Evolutionary conservation across 2,797 vertebrate species (phyloP).

Genomic region (Nyctalus aviator): DNA sequence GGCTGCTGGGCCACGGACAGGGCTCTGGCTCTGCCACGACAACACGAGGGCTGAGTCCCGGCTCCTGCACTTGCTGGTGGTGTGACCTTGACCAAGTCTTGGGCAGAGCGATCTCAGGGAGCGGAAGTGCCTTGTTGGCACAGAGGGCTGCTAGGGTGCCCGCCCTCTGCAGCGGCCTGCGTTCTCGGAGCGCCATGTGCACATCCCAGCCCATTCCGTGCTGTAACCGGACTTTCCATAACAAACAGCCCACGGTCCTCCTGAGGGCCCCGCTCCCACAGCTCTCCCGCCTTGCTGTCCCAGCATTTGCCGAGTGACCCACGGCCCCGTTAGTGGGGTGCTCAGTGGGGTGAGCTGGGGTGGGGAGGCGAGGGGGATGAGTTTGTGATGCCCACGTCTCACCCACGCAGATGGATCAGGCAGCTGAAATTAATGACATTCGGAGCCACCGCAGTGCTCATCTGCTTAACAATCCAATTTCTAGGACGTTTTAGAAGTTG

Average conservation of each 20-base stretch:
- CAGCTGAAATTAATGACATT: conserved; percentile 87
- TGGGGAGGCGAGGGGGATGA: neutral
- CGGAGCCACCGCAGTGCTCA: conserved; percentile 85
- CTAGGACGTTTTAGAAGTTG: conserved; percentile 89
- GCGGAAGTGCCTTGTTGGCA: neutral
- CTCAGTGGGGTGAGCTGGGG: neutral
- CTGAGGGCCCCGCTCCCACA: neutral
- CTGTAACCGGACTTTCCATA: neutral
- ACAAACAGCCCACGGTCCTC: neutral
- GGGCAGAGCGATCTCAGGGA: neutral
- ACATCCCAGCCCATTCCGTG: neutral
- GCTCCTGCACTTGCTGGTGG: neutral
- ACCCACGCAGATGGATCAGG: conserved; percentile 83
- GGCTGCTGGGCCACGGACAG: neutral
- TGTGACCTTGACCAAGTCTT: conserved; percentile 35
- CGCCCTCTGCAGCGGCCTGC: neutral
- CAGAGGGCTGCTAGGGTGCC: neutral
- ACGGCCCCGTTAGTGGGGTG: neutral
- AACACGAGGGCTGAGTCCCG: neutral
- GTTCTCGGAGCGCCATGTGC: neutral
- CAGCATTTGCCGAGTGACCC: neutral
- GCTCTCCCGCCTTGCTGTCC: neutral
- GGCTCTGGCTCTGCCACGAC: neutral
- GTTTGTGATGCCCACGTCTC: neutral
- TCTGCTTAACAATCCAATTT: conserved; percentile 90